Evolutionary conservation across 1,140 invertebrate genomes (phyloP).

Genomic region (Eupristina koningsbergeri): DNA sequence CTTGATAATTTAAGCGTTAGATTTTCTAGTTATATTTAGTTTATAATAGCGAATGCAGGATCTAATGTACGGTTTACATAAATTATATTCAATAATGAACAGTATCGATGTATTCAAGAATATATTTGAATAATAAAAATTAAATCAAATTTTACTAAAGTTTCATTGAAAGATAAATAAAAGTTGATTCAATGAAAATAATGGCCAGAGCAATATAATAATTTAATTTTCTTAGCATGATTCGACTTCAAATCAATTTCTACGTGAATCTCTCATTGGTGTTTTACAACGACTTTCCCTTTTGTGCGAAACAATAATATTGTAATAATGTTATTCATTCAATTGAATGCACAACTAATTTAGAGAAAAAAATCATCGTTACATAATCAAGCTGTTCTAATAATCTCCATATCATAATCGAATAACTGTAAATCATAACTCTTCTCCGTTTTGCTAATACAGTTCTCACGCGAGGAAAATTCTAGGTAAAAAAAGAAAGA

Average conservation of each 20-base stretch:
- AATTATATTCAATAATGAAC: not conserved
- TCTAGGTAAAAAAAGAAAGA: not conserved
- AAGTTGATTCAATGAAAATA: not conserved
- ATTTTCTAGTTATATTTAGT: too few relatives aligned
- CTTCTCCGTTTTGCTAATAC: not conserved
- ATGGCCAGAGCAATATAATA: not conserved
- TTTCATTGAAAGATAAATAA: not conserved
- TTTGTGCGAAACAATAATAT: too few relatives aligned
- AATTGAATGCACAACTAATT: too few relatives aligned
- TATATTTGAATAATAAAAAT: not conserved
- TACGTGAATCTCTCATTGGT: not conserved
- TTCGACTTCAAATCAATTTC: not conserved
- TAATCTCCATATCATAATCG: constrained; percentile 1
- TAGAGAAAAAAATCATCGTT: not conserved
- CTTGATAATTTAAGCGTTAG: too few relatives aligned
- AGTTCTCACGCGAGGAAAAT: constrained; percentile 32
- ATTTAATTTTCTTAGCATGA: not conserved
- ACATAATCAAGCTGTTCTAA: not conserved
- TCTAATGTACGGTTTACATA: not conserved
- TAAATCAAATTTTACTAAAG: not conserved
- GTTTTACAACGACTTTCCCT: not conserved
- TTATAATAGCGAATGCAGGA: not conserved
- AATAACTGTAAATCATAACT: constrained; percentile 40
- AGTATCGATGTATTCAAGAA: not conserved
- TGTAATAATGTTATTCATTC: too few relatives aligned